Conservation (phyloP, 1,140 invertebrate genomes). For the Telenomus remus region DNA sequence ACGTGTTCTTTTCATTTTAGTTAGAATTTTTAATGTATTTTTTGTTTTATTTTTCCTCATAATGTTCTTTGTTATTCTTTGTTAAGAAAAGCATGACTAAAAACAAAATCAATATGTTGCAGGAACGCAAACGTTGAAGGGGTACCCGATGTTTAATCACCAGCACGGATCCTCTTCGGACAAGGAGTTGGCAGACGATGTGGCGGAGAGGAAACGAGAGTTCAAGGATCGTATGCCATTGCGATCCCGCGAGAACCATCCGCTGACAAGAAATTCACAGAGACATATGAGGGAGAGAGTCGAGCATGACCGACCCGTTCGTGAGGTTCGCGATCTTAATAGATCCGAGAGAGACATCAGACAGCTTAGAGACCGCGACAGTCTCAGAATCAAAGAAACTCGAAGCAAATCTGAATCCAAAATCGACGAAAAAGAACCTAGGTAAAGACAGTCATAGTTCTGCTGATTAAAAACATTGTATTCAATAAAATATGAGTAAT, state of each 20-base stretch:
- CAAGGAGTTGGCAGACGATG: constrained; percentile 72
- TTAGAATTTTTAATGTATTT: too few relatives aligned
- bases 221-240: constrained; percentile 68
- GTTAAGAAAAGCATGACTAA: too few relatives aligned
- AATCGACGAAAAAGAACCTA: constrained; percentile 66
- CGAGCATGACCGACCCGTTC: constrained; percentile 52
- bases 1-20: background rate
- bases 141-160: constrained; percentile 73
- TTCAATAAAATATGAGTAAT: background rate
- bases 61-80: background rate
- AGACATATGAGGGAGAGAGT: constrained; percentile 67
- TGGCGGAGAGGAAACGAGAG: constrained; percentile 65
- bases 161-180: constrained; percentile 72
- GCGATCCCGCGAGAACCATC: constrained; percentile 71
- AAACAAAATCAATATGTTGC: background rate
- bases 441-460: constrained; percentile 24
- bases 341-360: constrained; percentile 51
- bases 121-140: constrained; percentile 74
- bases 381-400: constrained; percentile 65
- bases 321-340: constrained; percentile 54
- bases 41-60: too few relatives aligned
- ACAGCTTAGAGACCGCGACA: constrained; percentile 61
- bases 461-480: background rate
- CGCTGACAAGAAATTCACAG: constrained; percentile 63
- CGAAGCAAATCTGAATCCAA: constrained; percentile 58